These are phyloP conservation scores for Drosophila macrospina DNA, from an alignment of 2,888 invertebrate species.

Conservation along the genomic window DNA sequence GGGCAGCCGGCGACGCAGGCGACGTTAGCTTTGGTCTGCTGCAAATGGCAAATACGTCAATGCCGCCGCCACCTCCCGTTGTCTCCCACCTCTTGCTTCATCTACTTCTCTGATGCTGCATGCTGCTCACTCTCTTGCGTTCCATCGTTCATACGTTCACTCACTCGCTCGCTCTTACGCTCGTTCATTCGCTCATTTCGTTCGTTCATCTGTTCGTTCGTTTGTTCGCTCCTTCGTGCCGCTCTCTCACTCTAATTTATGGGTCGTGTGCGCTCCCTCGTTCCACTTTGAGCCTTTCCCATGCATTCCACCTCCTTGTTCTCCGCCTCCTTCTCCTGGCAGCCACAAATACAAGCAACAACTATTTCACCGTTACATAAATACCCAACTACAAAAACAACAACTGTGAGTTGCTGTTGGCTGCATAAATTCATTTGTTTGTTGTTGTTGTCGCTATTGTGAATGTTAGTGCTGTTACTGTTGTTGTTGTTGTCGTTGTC, in stretches of 20 bases:
- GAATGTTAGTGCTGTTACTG: constrained; percentile 13
- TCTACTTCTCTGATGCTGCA: constrained; percentile 31
- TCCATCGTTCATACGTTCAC: constrained; percentile 8
- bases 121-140: constrained; percentile 19
- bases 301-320: constrained; percentile 60
- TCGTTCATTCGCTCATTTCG: constrained; percentile 16
- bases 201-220: constrained; percentile 31
- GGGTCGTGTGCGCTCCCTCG: constrained; percentile 68
- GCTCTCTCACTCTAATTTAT: constrained; percentile 68
- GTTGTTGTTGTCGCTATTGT: constrained; percentile 41
- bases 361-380: constrained; percentile 74
- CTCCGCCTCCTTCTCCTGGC: constrained; percentile 40
- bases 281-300: constrained; percentile 65
- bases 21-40: constrained; percentile 51
- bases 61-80: constrained; percentile 36
- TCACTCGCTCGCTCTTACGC: constrained; percentile 4
- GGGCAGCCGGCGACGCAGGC: constrained; percentile 32
- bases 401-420: constrained; percentile 49
- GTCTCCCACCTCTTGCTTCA: background rate
- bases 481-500: constrained; percentile 50
- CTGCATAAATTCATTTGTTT: constrained; percentile 77
- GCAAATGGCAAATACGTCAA: constrained; percentile 76
- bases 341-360: constrained; percentile 39
- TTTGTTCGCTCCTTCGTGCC: constrained; percentile 27
- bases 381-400: constrained; percentile 61